Evolutionary conservation across 2,113 vertebrate species (phyloP).

Genomic region (Poicephalus gulielmi): DNA sequence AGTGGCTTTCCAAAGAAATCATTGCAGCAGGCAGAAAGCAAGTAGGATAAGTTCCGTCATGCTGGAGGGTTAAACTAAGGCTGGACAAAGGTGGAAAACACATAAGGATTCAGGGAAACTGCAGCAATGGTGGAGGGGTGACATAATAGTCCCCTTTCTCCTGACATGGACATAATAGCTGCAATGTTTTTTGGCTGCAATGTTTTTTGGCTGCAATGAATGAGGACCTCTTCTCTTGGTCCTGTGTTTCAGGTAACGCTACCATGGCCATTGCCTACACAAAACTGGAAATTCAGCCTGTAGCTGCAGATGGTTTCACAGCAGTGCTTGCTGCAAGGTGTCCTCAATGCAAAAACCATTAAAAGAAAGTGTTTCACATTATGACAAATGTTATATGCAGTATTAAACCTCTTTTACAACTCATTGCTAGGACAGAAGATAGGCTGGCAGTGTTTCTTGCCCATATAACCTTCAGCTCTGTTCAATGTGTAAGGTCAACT

Average conservation of each 20-base stretch:
- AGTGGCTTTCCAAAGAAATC: not conserved
- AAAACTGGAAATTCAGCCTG: not conserved
- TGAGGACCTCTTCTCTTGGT: not conserved
- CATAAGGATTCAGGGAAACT: not conserved
- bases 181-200: not conserved
- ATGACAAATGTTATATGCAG: not conserved
- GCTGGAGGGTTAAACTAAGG: not conserved
- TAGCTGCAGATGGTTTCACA: not conserved
- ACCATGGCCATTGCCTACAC: not conserved
- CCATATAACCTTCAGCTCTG: not conserved
- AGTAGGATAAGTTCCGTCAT: not conserved
- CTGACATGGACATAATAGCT: not conserved
- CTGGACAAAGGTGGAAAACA: not conserved
- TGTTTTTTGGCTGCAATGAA: not conserved
- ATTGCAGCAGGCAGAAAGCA: not conserved
- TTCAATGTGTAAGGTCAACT: not conserved
- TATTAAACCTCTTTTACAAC: not conserved
- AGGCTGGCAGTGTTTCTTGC: not conserved
- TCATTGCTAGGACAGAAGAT: not conserved
- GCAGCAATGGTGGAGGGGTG: not conserved
- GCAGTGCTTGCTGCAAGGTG: not conserved
- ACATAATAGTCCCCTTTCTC: not conserved
- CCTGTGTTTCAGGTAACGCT: not conserved
- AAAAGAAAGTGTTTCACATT: not conserved
- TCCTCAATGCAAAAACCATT: not conserved